Base-by-base conservation (phyloP, 1,140 invertebrate species). In the Fopius arisanus region DNA sequence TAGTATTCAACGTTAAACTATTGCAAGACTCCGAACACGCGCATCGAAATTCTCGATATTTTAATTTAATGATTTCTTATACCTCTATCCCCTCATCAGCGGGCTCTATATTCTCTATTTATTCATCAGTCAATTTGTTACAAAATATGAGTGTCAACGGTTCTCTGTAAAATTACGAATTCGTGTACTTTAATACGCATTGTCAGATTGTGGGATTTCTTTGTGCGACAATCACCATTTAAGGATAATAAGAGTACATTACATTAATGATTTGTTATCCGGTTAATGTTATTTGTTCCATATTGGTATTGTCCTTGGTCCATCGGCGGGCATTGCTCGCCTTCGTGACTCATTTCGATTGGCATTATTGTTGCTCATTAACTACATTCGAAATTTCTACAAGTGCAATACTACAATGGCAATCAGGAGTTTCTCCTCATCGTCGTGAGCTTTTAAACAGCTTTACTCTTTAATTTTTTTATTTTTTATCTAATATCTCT, bases 231-330 rank as follows among this genome's bases (percentile, higher is more conserved):
- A 48, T 69, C 26, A 29, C 2, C 16, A 26, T 69, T 14, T 48
- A 69, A 51, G 40, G 21, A 29, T n/a, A 41, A 43, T 67, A 69
- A 26, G 14, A 28, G 51, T 23, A 51, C 16, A 31, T 29, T 33
- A 16, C 10, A 69, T 16, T 69, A 29, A 69, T 70, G 40, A 43
- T 48, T 40, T 40, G 59, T 51, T 33, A 67, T 67, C 43, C 14
- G 40, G 7, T 67, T 40, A 73, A 23, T 73, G 51, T 75, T 59
- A 66, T 67, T 33, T 51, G 29, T 59, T n/a, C 70, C 67, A 33
- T 3, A 19, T 41, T 28, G 73, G 69, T 81, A 82, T 84, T 81
- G 80, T 83, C 81, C 82, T 86, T 85, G 83, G 83, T 84, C 80
- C 83, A 82, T 75, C 72, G 62, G 65, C 68, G 75, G 63, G 37